A percentile compares a stretch with the other conserved stretches of the same genome.
Conservation (phyloP, 2,113 vertebrate genomes). For the Noturus placidus region DNA sequence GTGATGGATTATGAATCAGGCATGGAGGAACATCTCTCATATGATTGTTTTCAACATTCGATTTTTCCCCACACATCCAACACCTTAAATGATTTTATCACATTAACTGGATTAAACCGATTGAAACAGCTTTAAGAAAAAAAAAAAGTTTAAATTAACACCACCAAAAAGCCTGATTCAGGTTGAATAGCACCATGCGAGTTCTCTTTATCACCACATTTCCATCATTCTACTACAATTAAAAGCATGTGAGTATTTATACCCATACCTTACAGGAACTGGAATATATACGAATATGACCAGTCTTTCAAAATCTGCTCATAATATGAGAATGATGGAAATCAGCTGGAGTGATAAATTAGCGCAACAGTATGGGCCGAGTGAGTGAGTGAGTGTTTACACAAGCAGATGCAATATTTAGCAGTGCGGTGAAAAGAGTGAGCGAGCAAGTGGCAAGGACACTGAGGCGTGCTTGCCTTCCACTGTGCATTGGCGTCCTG, state of each 20-base stretch:
- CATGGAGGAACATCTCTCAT: not conserved
- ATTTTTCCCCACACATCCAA: not conserved
- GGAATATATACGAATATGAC: not conserved
- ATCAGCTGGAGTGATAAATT: conserved; percentile 26
- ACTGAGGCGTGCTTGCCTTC: conserved; percentile 94
- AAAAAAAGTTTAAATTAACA: not conserved
- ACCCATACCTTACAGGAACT: not conserved
- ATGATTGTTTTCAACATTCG: not conserved
- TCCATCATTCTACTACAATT: conserved; percentile 8
- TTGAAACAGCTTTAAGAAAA: not conserved
- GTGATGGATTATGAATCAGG: conserved; percentile 12
- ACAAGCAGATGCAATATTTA: conserved; percentile 63
- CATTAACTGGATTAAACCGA: not conserved
- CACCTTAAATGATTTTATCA: not conserved
- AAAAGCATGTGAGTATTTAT: not conserved
- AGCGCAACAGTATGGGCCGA: conserved; percentile 48
- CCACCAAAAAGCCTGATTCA: not conserved
- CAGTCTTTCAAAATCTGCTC: not conserved
- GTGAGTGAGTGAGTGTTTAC: conserved; percentile 45
- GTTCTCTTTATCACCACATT: not conserved
- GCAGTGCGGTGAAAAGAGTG: conserved; percentile 68
- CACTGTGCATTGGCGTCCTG: conserved; percentile 97
- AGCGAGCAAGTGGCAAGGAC: conserved; percentile 57
- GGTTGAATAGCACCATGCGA: not conserved
- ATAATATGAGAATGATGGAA: conserved; percentile 16